Percentiles rank a stretch among this genome's conserved stretches.
Conservation (phyloP, 92 coral and sea anemone genomes). For the Palythoa grandiflora region DNA sequence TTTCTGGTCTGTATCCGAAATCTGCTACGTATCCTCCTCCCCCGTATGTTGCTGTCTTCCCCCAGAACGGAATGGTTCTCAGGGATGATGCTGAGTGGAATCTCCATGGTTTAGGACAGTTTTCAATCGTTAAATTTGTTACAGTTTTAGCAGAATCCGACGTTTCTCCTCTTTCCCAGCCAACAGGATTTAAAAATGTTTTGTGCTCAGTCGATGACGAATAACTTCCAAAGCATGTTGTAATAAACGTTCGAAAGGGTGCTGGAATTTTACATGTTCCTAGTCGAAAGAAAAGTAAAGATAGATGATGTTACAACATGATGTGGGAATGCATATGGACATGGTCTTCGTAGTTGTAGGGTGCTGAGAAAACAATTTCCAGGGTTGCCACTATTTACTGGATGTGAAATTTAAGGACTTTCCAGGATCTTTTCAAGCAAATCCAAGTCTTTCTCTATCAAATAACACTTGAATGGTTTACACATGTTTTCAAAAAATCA, state of each 20-base stretch:
- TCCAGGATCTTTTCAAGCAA: no score
- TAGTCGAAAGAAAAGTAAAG: neutral
- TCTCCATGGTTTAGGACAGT: slow-evolving; percentile 82
- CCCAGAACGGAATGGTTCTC: slow-evolving; percentile 54
- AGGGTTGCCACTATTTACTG: no score
- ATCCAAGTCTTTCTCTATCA: no score
- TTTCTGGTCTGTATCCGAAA: slow-evolving; percentile 62
- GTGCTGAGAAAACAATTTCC: no score
- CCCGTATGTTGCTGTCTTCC: slow-evolving; percentile 52
- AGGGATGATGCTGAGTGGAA: slow-evolving; percentile 54
- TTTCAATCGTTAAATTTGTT: slow-evolving; percentile 54
- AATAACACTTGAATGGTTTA: no score
- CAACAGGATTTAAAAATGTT: slow-evolving; percentile 70
- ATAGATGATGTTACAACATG: no score
- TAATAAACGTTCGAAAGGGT: slow-evolving; percentile 9
- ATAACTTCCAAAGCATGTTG: slow-evolving; percentile 36
- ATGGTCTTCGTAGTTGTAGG: no score
- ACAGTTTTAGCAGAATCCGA: neutral
- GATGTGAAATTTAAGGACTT: no score
- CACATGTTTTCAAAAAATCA: no score
- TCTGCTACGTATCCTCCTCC: slow-evolving; percentile 81
- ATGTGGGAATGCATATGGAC: no score
- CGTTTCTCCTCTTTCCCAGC: slow-evolving; percentile 46
- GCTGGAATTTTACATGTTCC: slow-evolving; percentile 27
- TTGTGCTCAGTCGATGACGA: slow-evolving; percentile 63